Evolutionary conservation across 2,797 vertebrate genomes (phyloP), one percentile per base, ranked within the genome.

Genomic region (Vireo griseus): DNA sequence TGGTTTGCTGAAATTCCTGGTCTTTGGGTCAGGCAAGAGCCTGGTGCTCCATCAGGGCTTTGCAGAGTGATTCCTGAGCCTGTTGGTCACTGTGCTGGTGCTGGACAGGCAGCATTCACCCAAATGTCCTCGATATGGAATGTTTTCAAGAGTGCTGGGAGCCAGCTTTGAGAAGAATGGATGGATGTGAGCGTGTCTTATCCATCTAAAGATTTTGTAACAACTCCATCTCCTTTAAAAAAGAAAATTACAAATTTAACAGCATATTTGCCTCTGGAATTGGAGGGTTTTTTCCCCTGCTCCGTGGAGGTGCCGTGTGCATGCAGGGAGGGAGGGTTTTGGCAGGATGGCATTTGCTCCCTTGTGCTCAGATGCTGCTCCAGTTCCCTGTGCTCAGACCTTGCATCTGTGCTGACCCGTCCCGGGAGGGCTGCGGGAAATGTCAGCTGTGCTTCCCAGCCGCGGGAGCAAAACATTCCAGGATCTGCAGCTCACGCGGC

Each of bases 261-360:
- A 31, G 29, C 42, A 9, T 37, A 16, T 51, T 80, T 1, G 2
- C 10, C 58, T 67, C 57, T 67, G 65, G 31, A 62, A 11, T 51
- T 17, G 6, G 22, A 12, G 12, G 5, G 4, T 0, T 17, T 40
- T n/a, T 54, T 10, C 6, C 9, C 33, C 33, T 22, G 22, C 17
- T 67, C 39, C 0, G 0, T 26, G 67, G 28, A 33, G 35, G 45
- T 74, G 28, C 57, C 1, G 0, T 31, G 4, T 21, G 17, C 0
- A 0, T 65, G 82, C 55, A 31, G 63, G 31, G 54, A 62, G 47
- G 2, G 5, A 54, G 55, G 11, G 20, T 33, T 61, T n/a, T 13
- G 63, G 45, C 29, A 71, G 33, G 63, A 45, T 82, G 79, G 26
- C 35, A 22, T 82, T 86, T 94, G 54, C 35, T 84, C 12, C 5